Evolutionary conservation across 2,888 invertebrate species (phyloP).

Genomic region (Uloborus plumipes): DNA sequence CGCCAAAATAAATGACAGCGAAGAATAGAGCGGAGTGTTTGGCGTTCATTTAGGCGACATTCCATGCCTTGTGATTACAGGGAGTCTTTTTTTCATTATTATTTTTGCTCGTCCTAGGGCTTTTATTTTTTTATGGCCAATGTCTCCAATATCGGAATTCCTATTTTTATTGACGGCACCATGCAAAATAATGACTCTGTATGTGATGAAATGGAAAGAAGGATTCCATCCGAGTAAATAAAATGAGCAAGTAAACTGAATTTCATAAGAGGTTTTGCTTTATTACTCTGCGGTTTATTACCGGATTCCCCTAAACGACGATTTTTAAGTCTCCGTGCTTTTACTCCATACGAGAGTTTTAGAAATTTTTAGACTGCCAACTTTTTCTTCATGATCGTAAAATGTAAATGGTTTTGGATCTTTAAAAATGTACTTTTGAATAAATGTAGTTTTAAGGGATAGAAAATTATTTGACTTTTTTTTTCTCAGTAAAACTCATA

Average conservation of each 20-base stretch:
- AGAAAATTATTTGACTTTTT: too few species aligned
- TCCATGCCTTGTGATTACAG: constrained; percentile 41
- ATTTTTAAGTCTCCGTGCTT: neutral
- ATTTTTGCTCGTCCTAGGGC: neutral
- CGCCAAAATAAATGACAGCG: constrained; percentile 27
- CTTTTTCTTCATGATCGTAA: too few species aligned
- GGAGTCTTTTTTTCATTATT: constrained; percentile 23
- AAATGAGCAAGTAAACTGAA: constrained; percentile 22
- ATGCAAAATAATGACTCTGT: constrained; percentile 33
- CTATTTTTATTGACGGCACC: constrained; percentile 48
- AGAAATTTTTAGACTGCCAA: too few species aligned
- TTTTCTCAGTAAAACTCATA: too few species aligned
- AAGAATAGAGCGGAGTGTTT: constrained; percentile 38
- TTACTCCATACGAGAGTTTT: too few species aligned
- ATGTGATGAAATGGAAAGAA: neutral
- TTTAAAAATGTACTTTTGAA: too few species aligned
- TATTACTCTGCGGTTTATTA: constrained; percentile 4
- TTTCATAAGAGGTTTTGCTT: neutral
- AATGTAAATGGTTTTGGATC: too few species aligned
- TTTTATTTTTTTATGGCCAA: constrained; percentile 23
- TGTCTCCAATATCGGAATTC: constrained; percentile 51
- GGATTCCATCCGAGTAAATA: neutral
- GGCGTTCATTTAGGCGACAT: constrained; percentile 51
- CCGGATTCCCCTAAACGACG: neutral
- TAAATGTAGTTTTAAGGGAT: too few species aligned